Evolutionary conservation across 2,113 vertebrate genomes (phyloP).

Genomic region (Leptodactylus fuscus): DNA sequence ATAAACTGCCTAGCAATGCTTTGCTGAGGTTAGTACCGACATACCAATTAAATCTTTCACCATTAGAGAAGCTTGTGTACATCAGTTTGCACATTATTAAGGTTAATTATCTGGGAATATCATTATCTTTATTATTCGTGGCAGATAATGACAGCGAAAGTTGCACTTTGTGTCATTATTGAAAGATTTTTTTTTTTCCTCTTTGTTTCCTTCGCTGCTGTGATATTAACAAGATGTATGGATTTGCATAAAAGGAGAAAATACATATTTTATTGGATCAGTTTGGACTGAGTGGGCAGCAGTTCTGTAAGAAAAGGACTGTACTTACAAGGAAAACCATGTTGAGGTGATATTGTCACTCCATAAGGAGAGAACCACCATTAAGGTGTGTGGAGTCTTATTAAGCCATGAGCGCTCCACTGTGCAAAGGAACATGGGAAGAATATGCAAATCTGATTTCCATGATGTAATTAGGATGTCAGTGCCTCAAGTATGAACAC

Average conservation of each 20-base stretch:
- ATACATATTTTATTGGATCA: background rate
- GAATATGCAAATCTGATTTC: too few relatives aligned
- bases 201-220: constrained; percentile 8
- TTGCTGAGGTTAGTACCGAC: constrained; percentile 41
- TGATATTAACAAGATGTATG: background rate
- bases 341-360: too few relatives aligned
- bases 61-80: constrained; percentile 5
- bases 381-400: too few relatives aligned
- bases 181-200: background rate
- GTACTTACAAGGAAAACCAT: background rate
- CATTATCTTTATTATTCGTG: constrained; percentile 30
- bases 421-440: too few relatives aligned
- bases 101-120: constrained; percentile 45
- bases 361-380: too few relatives aligned
- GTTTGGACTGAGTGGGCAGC: background rate
- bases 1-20: constrained; percentile 39
- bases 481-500: too few relatives aligned
- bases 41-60: constrained; percentile 45
- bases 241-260: background rate
- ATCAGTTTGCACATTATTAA: constrained; percentile 42
- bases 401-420: too few relatives aligned
- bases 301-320: background rate
- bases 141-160: background rate
- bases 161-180: background rate
- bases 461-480: too few relatives aligned